Conservation (phyloP, 2,888 invertebrate species). For the Druceiella hillmani region DNA sequence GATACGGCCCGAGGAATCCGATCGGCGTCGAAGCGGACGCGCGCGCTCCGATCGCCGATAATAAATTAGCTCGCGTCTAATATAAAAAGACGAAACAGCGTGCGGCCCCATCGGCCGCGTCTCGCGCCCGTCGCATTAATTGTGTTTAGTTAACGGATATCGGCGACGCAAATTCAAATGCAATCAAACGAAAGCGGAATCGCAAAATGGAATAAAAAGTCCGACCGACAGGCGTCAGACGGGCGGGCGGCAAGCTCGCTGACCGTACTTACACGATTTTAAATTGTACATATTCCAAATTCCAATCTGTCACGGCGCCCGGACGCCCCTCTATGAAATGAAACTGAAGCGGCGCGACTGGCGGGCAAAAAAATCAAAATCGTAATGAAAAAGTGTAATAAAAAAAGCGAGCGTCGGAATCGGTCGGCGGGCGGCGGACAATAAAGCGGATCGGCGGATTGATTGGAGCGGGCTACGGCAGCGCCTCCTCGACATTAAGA, state of each 20-base stretch:
- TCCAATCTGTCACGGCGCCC: constrained; percentile 52
- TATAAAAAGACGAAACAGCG: constrained; percentile 51
- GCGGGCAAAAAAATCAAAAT: constrained; percentile 51
- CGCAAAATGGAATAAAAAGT: constrained; percentile 50
- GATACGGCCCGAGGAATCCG: too few relatives aligned
- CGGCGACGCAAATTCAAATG: constrained; percentile 54
- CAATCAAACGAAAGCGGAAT: constrained; percentile 55
- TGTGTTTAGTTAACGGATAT: constrained; percentile 57
- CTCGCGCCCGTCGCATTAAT: constrained; percentile 48
- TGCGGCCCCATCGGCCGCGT: constrained; percentile 33
- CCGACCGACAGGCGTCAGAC: constrained; percentile 53
- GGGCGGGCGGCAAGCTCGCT: constrained; percentile 38
- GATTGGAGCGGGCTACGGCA: constrained; percentile 53
- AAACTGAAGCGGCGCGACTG: constrained; percentile 45
- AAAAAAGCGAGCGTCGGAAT: constrained; percentile 35
- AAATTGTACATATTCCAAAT: constrained; percentile 56
- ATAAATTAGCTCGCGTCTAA: constrained; percentile 52
- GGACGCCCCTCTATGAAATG: constrained; percentile 53
- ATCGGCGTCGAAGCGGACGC: too few relatives aligned
- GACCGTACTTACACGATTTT: constrained; percentile 55
- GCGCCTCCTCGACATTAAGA: constrained; percentile 49
- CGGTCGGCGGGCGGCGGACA: constrained; percentile 5
- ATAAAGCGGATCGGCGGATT: constrained; percentile 38
- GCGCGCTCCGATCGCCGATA: constrained; percentile 42
- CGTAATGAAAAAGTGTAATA: constrained; percentile 53